Evolutionary conservation across 2,888 invertebrate genomes (phyloP).

Genomic region (Clistopyga incitator): DNA sequence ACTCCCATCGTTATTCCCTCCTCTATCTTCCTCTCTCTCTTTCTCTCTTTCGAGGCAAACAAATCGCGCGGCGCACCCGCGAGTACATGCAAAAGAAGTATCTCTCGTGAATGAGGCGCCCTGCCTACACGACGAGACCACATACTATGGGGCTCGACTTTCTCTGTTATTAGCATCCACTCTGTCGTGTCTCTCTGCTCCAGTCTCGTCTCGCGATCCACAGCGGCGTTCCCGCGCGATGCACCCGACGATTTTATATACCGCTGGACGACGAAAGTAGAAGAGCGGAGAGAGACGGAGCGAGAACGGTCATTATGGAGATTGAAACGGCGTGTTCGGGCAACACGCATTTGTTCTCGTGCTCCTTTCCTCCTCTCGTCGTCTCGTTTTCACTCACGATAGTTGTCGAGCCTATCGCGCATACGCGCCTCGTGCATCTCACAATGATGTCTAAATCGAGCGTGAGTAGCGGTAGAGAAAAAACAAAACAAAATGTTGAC

Average conservation of each 20-base stretch:
- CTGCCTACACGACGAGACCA: conserved; percentile 67
- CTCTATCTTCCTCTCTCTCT: conserved; percentile 9
- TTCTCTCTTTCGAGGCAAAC: conserved; percentile 64
- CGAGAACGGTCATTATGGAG: conserved; percentile 81
- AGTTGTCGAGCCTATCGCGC: conserved; percentile 31
- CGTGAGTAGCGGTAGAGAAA: neutral
- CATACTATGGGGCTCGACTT: conserved; percentile 75
- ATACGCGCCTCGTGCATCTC: neutral
- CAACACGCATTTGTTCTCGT: conserved; percentile 48
- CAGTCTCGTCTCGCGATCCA: conserved; percentile 36
- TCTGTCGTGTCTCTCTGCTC: conserved; percentile 68
- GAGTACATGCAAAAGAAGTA: conserved; percentile 76
- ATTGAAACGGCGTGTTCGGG: conserved; percentile 75
- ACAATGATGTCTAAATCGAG: conserved; percentile 11
- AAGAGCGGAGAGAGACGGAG: conserved; percentile 49
- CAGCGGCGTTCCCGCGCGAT: conserved; percentile 31
- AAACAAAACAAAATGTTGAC: neutral
- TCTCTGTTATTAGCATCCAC: conserved; percentile 80
- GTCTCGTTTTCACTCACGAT: conserved; percentile 19
- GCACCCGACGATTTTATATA: conserved; percentile 40
- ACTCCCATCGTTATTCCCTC: conserved; percentile 27
- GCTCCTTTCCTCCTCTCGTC: conserved; percentile 21
- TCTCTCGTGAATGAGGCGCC: conserved; percentile 64
- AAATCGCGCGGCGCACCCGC: conserved; percentile 69
- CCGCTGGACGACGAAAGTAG: conserved; percentile 55